A percentile compares a stretch with the other conserved stretches of the same genome.
phyloP scores from a whole-genome alignment of 1,140 invertebrate genomes.

The Orius insidiosus region DNA sequence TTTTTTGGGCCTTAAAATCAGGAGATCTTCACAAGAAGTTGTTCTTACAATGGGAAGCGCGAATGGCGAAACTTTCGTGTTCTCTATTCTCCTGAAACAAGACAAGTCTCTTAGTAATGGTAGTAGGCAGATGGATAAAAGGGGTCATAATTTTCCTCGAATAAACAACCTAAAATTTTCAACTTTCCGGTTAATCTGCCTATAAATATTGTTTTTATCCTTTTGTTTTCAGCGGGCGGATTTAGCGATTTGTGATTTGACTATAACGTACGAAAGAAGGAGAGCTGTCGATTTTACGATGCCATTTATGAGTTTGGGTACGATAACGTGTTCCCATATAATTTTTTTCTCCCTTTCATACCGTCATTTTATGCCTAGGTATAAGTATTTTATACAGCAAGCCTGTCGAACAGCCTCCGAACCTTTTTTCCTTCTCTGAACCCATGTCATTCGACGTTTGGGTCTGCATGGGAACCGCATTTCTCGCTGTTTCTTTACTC shows the following conservation, averaged over 20 bases:
- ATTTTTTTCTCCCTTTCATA: neutral
- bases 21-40: too few species aligned
- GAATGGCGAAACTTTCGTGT: too few species aligned
- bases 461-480: slow-evolving; percentile 80
- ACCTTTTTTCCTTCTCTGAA: slow-evolving; percentile 69
- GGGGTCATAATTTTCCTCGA: neutral
- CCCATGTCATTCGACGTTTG: slow-evolving; percentile 81
- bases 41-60: too few species aligned
- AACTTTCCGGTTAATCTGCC: neutral
- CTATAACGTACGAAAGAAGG: slow-evolving; percentile 72
- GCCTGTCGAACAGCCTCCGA: slow-evolving; percentile 44
- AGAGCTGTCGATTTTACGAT: slow-evolving; percentile 74
- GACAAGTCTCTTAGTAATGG: too few species aligned
- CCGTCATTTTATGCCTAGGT: slow-evolving; percentile 27
- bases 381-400: slow-evolving; percentile 66
- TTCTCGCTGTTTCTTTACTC: slow-evolving; percentile 65
- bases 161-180: neutral
- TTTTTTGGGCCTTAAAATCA: too few species aligned
- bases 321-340: slow-evolving; percentile 9
- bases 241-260: slow-evolving; percentile 78
- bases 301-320: slow-evolving; percentile 76
- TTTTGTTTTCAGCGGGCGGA: slow-evolving; percentile 63
- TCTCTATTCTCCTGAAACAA: too few species aligned
- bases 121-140: too few species aligned
- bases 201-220: neutral